These are phyloP conservation scores for Poeciliopsis occidentalis DNA, from an alignment of 2,113 vertebrate genomes.

Conservation along the genomic window DNA sequence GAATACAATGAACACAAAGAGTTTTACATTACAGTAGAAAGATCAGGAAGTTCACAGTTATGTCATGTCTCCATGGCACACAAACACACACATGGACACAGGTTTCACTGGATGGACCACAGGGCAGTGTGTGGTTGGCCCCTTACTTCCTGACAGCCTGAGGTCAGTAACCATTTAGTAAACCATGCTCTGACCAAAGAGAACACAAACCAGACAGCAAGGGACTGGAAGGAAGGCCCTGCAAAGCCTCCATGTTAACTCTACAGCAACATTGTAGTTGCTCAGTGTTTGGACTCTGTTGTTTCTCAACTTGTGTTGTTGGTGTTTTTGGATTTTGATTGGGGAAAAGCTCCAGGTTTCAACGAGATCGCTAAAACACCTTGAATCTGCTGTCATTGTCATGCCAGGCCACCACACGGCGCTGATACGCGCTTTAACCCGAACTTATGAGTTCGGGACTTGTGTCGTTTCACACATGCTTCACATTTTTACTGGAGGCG, in stretches of 20 bases:
- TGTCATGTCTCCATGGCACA: not conserved
- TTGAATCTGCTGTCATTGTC: too few relatives aligned
- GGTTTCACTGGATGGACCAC: conserved; percentile 17
- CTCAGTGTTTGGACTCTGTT: not conserved
- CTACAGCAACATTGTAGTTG: conserved; percentile 7
- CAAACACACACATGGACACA: not conserved
- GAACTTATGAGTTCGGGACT: too few relatives aligned
- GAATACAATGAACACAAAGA: not conserved
- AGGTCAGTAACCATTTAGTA: conserved; percentile 26
- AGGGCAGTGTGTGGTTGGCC: conserved; percentile 39
- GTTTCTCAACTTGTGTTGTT: not conserved
- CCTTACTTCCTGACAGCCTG: conserved; percentile 58
- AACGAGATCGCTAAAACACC: too few relatives aligned
- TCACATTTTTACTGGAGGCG: too few relatives aligned
- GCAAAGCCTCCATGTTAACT: conserved; percentile 12
- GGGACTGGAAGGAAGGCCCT: conserved; percentile 42
- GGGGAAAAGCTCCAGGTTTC: too few relatives aligned
- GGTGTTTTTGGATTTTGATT: too few relatives aligned
- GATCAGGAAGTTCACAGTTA: not conserved
- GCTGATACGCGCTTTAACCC: too few relatives aligned
- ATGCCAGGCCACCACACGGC: too few relatives aligned
- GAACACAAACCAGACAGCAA: conserved; percentile 56
- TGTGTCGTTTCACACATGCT: too few relatives aligned
- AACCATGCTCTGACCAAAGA: conserved; percentile 23
- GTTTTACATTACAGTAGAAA: not conserved